Conservation (phyloP, 2,888 invertebrate species). For the Lasius platythorax region DNA sequence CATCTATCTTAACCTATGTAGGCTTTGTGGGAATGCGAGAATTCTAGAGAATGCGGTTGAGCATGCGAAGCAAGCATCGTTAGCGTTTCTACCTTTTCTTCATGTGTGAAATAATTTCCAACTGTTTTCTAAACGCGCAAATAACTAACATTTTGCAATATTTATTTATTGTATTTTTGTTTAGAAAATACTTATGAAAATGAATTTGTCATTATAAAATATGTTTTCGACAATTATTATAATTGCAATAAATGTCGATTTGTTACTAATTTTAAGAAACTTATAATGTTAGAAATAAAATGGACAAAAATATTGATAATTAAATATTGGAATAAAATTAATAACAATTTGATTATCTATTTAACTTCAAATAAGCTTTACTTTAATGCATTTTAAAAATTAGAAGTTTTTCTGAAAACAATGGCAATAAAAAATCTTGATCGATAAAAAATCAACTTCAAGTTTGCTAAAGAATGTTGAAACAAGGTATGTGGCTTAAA, state of each 20-base stretch:
- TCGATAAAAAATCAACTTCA: neutral
- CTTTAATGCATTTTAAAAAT: neutral
- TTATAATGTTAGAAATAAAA: neutral
- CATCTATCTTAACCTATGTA: slow-evolving; percentile 42
- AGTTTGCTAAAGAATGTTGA: slow-evolving; percentile 21
- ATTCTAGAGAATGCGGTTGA: slow-evolving; percentile 33
- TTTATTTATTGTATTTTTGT: slow-evolving; percentile 11
- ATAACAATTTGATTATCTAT: neutral
- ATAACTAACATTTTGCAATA: neutral
- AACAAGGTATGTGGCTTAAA: neutral
- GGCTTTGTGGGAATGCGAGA: slow-evolving; percentile 33
- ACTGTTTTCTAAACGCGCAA: neutral
- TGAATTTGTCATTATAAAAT: neutral
- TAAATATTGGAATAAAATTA: neutral
- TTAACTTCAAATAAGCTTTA: slow-evolving; percentile 4
- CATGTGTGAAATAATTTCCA: slow-evolving; percentile 8
- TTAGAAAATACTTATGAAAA: neutral
- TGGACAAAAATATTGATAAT: neutral
- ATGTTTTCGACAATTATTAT: neutral
- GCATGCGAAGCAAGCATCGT: slow-evolving; percentile 47
- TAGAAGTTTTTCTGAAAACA: neutral
- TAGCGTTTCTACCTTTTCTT: slow-evolving; percentile 43
- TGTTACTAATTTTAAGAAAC: neutral
- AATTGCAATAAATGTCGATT: neutral
- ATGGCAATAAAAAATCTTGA: neutral